phyloP scores from a whole-genome alignment of 2,113 vertebrate genomes.

The Charadrius vociferus region DNA sequence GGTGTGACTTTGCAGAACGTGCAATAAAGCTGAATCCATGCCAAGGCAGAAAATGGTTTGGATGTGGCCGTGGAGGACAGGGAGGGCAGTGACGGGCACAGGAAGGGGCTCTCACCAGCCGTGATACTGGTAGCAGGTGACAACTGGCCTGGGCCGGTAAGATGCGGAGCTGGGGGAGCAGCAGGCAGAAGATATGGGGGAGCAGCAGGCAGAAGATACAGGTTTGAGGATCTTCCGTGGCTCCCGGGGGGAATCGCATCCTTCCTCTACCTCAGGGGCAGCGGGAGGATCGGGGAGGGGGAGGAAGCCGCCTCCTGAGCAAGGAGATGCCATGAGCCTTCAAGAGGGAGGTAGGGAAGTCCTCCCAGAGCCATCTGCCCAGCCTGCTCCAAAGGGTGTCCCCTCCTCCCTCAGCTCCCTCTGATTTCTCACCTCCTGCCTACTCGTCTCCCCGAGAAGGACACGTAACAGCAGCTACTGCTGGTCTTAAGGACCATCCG shows the following conservation, averaged over 20 bases:
- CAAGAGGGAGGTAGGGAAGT: neutral
- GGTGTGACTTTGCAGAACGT: neutral
- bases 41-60: neutral
- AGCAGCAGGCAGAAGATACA: fast-evolving
- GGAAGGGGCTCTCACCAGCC: neutral
- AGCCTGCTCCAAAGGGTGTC: neutral
- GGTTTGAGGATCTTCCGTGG: neutral
- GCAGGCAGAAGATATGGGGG: fast-evolving
- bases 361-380: neutral
- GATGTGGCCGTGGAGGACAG: neutral
- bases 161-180: neutral
- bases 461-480: neutral
- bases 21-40: constrained; percentile 35
- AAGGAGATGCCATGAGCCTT: neutral
- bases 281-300: fast-evolving
- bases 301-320: neutral
- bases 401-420: neutral
- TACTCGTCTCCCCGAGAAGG: neutral
- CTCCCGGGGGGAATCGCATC: neutral
- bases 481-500: fast-evolving
- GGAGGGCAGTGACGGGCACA: too few species aligned
- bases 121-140: neutral
- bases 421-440: neutral
- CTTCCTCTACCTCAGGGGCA: neutral
- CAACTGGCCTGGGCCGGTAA: neutral